Percentiles rank a stretch among this genome's conserved stretches.
Evolutionary conservation across 2,888 invertebrate species (phyloP).

Genomic region (Catocala sponsa): DNA sequence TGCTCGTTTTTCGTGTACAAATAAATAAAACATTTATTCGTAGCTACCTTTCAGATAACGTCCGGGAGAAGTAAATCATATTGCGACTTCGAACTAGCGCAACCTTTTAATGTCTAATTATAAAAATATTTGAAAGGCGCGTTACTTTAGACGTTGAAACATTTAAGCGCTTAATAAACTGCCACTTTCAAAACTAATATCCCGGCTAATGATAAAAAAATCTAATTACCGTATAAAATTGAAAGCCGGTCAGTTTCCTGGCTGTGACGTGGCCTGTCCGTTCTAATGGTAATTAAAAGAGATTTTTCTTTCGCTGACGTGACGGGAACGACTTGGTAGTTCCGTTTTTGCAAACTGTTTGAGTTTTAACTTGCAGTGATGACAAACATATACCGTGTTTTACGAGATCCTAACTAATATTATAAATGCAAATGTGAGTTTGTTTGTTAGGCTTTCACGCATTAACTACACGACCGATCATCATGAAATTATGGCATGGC

Average conservation of each 20-base stretch:
- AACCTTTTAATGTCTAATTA: neutral
- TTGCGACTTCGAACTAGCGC: too few species aligned
- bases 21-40: too few species aligned
- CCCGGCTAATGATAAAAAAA: constrained; percentile 60
- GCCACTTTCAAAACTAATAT: constrained; percentile 37
- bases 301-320: constrained; percentile 51
- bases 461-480: too few species aligned
- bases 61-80: too few species aligned
- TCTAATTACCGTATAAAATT: constrained; percentile 78
- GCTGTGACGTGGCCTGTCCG: constrained; percentile 54
- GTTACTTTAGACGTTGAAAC: neutral
- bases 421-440: too few species aligned
- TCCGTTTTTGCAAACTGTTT: constrained; percentile 24
- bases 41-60: too few species aligned
- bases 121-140: neutral
- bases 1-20: too few species aligned
- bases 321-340: constrained; percentile 30
- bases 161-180: constrained; percentile 22
- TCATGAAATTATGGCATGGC: too few species aligned
- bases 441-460: too few species aligned
- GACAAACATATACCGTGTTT: too few species aligned
- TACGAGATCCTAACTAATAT: too few species aligned
- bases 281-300: constrained; percentile 73
- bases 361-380: constrained; percentile 18
- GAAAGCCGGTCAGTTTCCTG: constrained; percentile 65